Evolutionary conservation across 2,113 vertebrate genomes (phyloP), one percentile per base, ranked within the genome.

Genomic region (Phyllostomus discolor): DNA sequence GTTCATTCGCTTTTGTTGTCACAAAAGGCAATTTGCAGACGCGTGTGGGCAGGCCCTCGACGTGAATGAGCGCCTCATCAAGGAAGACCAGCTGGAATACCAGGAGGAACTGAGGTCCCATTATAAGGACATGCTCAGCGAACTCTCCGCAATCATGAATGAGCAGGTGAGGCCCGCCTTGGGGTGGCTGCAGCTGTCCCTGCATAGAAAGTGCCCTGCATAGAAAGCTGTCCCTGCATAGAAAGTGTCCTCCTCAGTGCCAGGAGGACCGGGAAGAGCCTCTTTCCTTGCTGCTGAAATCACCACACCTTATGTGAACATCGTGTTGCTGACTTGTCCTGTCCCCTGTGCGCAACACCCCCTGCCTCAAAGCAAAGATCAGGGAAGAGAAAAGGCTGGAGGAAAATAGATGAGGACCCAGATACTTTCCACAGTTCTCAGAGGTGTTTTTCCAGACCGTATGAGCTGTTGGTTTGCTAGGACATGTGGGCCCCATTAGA

Each of bases 11-110:
- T 82, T 35, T 31, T 90, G 59, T 17, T 89, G 2, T 95, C 35
- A 0, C 62, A 38, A 38, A 97, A 99, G 99, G 98, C 99, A 99
- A 95, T 99, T 99, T 98, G 99, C 99, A 90, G 99, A 99, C 57
- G 99, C 99, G 0, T 99, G 99, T 52, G 99, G 99, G n/a, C 99
- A 99, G 83, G 99, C 99, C 84, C 98, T 99, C 31, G 99, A 99
- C 38, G 99, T 99, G 97, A 99, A 99, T 0, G 99, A 99, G 73
- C 99, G 99, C 50, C 99, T 99, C 59, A 99, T 99, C 98, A 99
- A 99, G 97, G 99, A 99, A 97, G 99, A 99, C 95, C 99, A 99
- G 93, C 98, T 99, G 98, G 99, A 99, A 96, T 99, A 99, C 98
- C 99, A 99, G 98, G 99, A 99, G 97, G 99, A 99, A 97, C 99